Evolutionary conservation across 1,140 invertebrate species (phyloP), one percentile per base, ranked within the genome.

Genomic region (Coelopa frigida): DNA sequence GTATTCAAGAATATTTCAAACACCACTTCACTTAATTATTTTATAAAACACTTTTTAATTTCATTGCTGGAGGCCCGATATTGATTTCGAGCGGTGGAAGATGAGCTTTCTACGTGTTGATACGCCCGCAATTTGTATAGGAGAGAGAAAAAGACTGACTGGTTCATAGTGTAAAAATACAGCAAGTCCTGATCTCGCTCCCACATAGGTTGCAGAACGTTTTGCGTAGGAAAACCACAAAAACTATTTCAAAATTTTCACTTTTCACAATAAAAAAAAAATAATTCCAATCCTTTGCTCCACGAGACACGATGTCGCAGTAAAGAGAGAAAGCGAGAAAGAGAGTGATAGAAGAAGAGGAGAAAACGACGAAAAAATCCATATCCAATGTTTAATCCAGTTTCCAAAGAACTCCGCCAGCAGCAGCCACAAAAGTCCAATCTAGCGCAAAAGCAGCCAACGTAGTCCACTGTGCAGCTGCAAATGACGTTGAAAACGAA

Each of bases 71-170:
- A n/a, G n/a, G n/a, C n/a, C n/a, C n/a, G n/a, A n/a, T n/a, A n/a
- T n/a, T n/a, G n/a, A n/a, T n/a, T n/a, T n/a, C n/a, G n/a, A n/a
- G n/a, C n/a, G n/a, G n/a, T n/a, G n/a, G n/a, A n/a, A n/a, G 6
- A 7, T 21, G 24, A 33, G 44, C 38, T 46, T 46, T 35, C 3
- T 20, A 41, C 18, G 61, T 66, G 62, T 61, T 66, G 62, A 59
- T 56, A 62, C 61, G 58, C 62, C 58, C 56, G 62, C 60, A 62
- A 68, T 65, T 68, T 68, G 55, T 66, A 69, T 69, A 69, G 66
- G 66, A 69, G 66, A 69, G 66, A 69, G 66, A 69, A 69, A 69
- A 69, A 69, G 66, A 69, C 66, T 69, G 66, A 69, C 66, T 69
- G 44, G 39, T 46, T 23, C 17, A 31, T 20, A 35, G 23, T 36